Conservation (phyloP, 1,140 invertebrate genomes). For the Campodea augens region DNA sequence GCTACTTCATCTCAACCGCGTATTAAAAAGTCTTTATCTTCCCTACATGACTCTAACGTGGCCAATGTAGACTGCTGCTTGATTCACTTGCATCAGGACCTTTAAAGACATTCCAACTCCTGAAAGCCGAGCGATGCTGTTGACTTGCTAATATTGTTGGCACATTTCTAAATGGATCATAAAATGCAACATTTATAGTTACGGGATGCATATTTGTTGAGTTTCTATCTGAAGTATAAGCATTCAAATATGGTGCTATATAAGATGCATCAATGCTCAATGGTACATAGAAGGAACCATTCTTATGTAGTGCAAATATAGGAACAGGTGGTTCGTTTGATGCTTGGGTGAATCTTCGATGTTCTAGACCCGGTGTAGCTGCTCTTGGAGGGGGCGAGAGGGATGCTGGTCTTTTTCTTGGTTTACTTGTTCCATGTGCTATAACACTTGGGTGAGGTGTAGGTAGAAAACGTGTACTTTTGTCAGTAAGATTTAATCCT, state of each 20-base stretch:
- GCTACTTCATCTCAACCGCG: too few relatives aligned
- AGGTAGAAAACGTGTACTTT: too few relatives aligned
- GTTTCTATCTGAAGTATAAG: slow-evolving; percentile 12
- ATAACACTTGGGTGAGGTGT: too few relatives aligned
- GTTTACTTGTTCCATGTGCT: too few relatives aligned
- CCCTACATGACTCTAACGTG: not conserved
- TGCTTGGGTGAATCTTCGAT: too few relatives aligned
- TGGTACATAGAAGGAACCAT: slow-evolving; percentile 79
- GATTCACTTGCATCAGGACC: not conserved
- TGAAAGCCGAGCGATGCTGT: not conserved
- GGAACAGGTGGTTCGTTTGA: slow-evolving; percentile 31
- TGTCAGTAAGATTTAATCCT: too few relatives aligned
- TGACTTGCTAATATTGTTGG: not conserved
- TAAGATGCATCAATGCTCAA: slow-evolving; percentile 62
- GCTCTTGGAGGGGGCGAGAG: too few relatives aligned
- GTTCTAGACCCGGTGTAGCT: too few relatives aligned
- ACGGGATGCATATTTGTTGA: slow-evolving; percentile 28
- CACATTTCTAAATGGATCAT: slow-evolving; percentile 8
- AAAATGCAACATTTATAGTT: slow-evolving; percentile 25
- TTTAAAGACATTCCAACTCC: too few relatives aligned
- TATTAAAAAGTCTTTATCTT: too few relatives aligned
- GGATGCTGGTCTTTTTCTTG: too few relatives aligned
- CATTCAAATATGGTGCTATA: slow-evolving; percentile 45
- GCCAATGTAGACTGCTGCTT: not conserved
- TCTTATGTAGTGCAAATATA: slow-evolving; percentile 60